These are phyloP conservation scores for Carpatolechia fugitivella DNA, from an alignment of 2,888 invertebrate genomes.

Conservation along the genomic window DNA sequence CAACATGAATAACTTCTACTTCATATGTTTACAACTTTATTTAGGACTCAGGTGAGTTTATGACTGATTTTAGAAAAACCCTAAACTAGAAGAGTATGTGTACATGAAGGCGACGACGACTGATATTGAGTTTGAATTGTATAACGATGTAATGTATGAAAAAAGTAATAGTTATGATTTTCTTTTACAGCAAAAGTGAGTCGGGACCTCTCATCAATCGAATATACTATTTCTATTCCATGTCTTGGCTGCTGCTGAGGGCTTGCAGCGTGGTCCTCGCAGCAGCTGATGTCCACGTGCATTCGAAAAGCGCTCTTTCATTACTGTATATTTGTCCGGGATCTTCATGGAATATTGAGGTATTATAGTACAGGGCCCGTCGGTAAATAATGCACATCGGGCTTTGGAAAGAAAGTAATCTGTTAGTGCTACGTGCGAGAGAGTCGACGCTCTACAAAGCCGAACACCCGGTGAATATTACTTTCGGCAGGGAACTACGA, in stretches of 20 bases:
- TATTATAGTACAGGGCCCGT: slow-evolving; percentile 29
- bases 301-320: slow-evolving; percentile 72
- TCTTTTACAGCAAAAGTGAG: slow-evolving; percentile 11
- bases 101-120: too few species aligned
- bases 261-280: slow-evolving; percentile 81
- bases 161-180: not conserved
- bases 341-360: slow-evolving; percentile 79
- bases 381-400: too few species aligned
- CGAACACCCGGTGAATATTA: too few species aligned
- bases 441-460: too few species aligned
- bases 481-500: too few species aligned
- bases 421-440: too few species aligned
- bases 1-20: slow-evolving; percentile 85
- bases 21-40: slow-evolving; percentile 86
- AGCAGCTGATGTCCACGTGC: slow-evolving; percentile 77
- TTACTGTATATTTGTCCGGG: slow-evolving; percentile 67
- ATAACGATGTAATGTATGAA: too few species aligned
- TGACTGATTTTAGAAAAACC: not conserved
- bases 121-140: too few species aligned
- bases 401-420: too few species aligned
- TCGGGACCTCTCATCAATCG: slow-evolving; percentile 9
- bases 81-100: not conserved
- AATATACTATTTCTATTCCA: slow-evolving; percentile 81
- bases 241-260: slow-evolving; percentile 81
- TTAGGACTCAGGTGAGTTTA: slow-evolving; percentile 81